Percentiles rank a stretch among this genome's conserved stretches.
These are phyloP conservation scores for Geococcyx californianus DNA, from an alignment of 2,113 vertebrate genomes.

Conservation along the genomic window DNA sequence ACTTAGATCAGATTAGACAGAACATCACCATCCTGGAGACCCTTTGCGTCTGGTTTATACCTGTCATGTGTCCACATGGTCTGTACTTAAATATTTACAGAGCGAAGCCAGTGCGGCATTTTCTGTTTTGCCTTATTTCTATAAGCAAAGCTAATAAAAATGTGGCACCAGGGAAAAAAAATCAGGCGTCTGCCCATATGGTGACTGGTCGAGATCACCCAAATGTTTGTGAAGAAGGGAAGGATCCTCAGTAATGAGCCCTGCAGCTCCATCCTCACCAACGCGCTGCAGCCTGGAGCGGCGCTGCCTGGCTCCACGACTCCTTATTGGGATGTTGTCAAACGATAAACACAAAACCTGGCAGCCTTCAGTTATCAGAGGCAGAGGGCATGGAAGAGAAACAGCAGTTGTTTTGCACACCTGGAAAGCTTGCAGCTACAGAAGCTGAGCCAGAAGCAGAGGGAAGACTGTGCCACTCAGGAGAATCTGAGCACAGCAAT, in stretches of 20 bases:
- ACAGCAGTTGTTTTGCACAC: not conserved
- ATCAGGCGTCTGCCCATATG: not conserved
- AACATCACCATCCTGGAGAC: not conserved
- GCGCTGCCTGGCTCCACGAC: not conserved
- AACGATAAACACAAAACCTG: not conserved
- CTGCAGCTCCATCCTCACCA: not conserved
- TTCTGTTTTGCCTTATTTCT: constrained; percentile 27
- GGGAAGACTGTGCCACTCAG: not conserved
- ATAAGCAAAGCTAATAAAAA: constrained; percentile 36
- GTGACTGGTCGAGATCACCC: not conserved
- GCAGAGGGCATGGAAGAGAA: not conserved
- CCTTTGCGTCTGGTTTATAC: constrained; percentile 35
- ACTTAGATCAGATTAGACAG: constrained; percentile 35
- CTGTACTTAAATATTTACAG: constrained; percentile 56
- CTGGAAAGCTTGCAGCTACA: not conserved
- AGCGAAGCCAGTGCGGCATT: constrained; percentile 7
- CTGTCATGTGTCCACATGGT: constrained; percentile 1
- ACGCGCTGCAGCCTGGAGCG: not conserved
- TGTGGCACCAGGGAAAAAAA: not conserved
- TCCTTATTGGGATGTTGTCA: not conserved
- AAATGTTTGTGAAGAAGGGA: not conserved
- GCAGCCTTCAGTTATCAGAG: not conserved
- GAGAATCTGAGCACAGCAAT: not conserved
- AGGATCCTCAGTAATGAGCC: not conserved
- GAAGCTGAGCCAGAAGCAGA: not conserved